phyloP scores from a whole-genome alignment of 2,888 invertebrate species.

The Mechanitis mazaeus region DNA sequence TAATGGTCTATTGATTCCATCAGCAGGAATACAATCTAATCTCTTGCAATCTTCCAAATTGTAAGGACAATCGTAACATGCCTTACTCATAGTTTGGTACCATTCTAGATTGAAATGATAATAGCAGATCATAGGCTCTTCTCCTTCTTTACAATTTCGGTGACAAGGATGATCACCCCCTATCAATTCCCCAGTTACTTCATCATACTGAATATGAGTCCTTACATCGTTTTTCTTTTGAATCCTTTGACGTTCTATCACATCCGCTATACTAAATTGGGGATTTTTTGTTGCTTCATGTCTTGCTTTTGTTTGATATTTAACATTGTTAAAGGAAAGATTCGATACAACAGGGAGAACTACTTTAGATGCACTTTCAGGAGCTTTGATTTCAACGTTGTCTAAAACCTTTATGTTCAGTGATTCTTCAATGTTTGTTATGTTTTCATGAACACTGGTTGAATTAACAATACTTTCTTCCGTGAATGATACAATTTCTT shows the following conservation, averaged over 20 bases:
- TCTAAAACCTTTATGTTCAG: slow-evolving; percentile 38
- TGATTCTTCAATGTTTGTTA: slow-evolving; percentile 16
- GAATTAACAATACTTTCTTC: slow-evolving; percentile 14
- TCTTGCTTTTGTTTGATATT: slow-evolving; percentile 38
- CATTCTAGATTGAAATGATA: slow-evolving; percentile 87
- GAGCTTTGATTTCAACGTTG: slow-evolving; percentile 34
- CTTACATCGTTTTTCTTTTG: slow-evolving; percentile 49
- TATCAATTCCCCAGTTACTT: slow-evolving; percentile 63
- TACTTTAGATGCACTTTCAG: slow-evolving; percentile 63
- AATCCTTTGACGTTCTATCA: slow-evolving; percentile 34
- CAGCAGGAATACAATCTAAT: slow-evolving; percentile 88
- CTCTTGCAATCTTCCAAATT: slow-evolving; percentile 84
- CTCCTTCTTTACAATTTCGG: slow-evolving; percentile 78
- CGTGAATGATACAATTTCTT: slow-evolving; percentile 3
- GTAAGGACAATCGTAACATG: slow-evolving; percentile 89
- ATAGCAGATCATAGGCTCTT: slow-evolving; percentile 80
- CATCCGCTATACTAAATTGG: slow-evolving; percentile 34
- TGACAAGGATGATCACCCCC: slow-evolving; percentile 77
- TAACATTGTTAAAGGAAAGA: slow-evolving; percentile 44
- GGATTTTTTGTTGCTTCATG: slow-evolving; percentile 30
- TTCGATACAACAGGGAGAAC: slow-evolving; percentile 44
- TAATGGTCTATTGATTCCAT: slow-evolving; percentile 86
- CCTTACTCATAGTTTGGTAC: slow-evolving; percentile 92
- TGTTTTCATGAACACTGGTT: slow-evolving; percentile 13
- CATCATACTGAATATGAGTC: slow-evolving; percentile 60